phyloP scores from a whole-genome alignment of 1,140 invertebrate species.

The Drosophila auraria region DNA sequence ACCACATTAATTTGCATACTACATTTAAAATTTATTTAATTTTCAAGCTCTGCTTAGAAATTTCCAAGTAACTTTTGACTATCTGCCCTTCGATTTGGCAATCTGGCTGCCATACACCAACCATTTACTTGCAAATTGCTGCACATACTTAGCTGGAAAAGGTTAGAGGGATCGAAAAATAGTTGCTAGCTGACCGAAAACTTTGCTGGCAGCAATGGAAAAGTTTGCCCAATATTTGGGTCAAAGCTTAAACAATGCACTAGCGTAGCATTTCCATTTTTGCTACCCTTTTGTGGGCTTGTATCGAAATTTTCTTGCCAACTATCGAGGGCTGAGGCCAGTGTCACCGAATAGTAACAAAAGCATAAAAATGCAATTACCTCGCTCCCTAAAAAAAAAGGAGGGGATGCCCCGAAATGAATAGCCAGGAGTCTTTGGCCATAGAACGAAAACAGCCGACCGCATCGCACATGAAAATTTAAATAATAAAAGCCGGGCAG shows the following conservation, averaged over 20 bases:
- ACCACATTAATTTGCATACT: neutral
- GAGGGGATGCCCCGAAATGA: conserved; percentile 44
- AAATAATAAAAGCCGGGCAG: conserved; percentile 64
- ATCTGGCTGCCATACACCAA: conserved; percentile 18
- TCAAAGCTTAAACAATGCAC: conserved; percentile 71
- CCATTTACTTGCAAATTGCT: conserved; percentile 54
- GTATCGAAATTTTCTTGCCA: conserved; percentile 42
- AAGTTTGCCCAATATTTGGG: conserved; percentile 68
- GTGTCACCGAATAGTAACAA: conserved; percentile 56
- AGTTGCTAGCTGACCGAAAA: conserved; percentile 36
- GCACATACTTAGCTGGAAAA: conserved; percentile 7
- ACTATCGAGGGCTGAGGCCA: conserved; percentile 28
- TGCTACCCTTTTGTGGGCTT: conserved; percentile 7
- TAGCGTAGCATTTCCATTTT: conserved; percentile 49
- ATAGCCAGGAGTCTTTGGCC: conserved; percentile 53
- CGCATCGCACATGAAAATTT: conserved; percentile 72
- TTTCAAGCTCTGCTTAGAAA: conserved; percentile 1
- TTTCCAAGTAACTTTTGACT: neutral
- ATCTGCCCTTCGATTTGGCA: conserved; percentile 14
- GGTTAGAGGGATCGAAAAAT: conserved; percentile 25
- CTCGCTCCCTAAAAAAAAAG: conserved; percentile 6
- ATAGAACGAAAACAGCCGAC: conserved; percentile 65
- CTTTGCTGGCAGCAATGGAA: conserved; percentile 37
- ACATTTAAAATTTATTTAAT: neutral
- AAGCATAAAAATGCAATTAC: conserved; percentile 82